Conservation (phyloP, 2,797 vertebrate genomes). For the Sebastes iracundus region DNA sequence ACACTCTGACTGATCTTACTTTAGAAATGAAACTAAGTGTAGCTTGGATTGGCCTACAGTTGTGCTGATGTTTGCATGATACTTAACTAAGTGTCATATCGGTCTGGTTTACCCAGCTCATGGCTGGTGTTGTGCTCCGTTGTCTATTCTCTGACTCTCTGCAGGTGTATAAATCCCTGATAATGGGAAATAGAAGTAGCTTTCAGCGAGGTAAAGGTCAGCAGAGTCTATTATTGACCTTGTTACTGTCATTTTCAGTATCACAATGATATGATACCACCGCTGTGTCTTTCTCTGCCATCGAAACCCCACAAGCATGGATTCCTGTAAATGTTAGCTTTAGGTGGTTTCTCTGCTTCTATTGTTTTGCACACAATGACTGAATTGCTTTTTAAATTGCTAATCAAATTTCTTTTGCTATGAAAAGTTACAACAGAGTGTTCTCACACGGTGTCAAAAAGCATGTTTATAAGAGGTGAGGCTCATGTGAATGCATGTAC, state of each 20-base stretch:
- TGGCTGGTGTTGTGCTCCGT: not conserved
- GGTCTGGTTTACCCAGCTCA: not conserved
- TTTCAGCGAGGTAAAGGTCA: slow-evolving; percentile 50
- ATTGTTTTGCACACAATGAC: slow-evolving; percentile 48
- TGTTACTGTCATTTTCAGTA: slow-evolving; percentile 70
- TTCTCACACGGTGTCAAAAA: not conserved
- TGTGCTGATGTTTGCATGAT: slow-evolving; percentile 19
- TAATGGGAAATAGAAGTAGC: slow-evolving; percentile 33
- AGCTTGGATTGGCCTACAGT: slow-evolving; percentile 9
- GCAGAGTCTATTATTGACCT: slow-evolving; percentile 53
- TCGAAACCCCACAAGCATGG: slow-evolving; percentile 60
- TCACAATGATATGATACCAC: slow-evolving; percentile 78
- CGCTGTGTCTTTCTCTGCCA: slow-evolving; percentile 57
- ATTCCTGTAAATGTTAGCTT: slow-evolving; percentile 78
- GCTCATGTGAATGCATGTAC: not conserved
- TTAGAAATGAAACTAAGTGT: slow-evolving; percentile 42
- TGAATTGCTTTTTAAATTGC: slow-evolving; percentile 39
- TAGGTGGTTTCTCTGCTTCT: slow-evolving; percentile 65
- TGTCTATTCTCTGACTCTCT: not conserved
- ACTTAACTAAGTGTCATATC: not conserved
- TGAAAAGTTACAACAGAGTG: not conserved
- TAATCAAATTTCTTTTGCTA: not conserved
- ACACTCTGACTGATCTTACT: slow-evolving; percentile 17
- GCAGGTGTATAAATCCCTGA: slow-evolving; percentile 32
- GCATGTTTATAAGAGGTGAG: not conserved